phyloP scores from a whole-genome alignment of 2,888 invertebrate genomes.

The Nomada fabriciana region DNA sequence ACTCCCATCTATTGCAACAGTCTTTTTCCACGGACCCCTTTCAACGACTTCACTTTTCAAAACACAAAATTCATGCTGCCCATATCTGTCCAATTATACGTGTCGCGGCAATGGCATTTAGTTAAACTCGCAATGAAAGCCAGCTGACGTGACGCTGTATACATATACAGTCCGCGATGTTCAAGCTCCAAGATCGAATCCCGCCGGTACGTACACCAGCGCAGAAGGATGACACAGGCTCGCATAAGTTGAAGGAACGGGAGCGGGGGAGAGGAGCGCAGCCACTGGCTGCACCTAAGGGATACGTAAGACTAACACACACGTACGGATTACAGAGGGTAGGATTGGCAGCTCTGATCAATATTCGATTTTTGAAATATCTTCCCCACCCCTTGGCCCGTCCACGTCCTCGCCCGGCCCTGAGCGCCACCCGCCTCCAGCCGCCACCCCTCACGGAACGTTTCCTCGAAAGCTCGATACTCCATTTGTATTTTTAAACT shows the following conservation, averaged over 20 bases:
- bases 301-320: constrained; percentile 76
- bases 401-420: constrained; percentile 73
- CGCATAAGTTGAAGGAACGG: constrained; percentile 62
- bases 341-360: constrained; percentile 84
- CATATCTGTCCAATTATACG: neutral
- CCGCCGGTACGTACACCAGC: neutral
- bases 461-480: constrained; percentile 82
- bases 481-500: constrained; percentile 84
- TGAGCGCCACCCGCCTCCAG: constrained; percentile 62
- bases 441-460: constrained; percentile 71
- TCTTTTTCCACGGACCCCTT: too few relatives aligned
- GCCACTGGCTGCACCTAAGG: constrained; percentile 72
- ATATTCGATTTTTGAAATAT: constrained; percentile 84
- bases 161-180: constrained; percentile 1
- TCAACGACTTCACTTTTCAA: neutral
- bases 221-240: constrained; percentile 51
- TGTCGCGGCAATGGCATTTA: neutral
- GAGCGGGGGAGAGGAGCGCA: constrained; percentile 55
- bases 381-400: constrained; percentile 75
- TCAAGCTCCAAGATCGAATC: constrained; percentile 9
- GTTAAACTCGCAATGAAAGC: constrained; percentile 25
- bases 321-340: constrained; percentile 81
- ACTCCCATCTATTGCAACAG: too few relatives aligned
- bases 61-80: neutral
- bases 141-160: neutral